phyloP scores from a whole-genome alignment of 2,888 invertebrate genomes.

The Drepanosiphum platanoidis region DNA sequence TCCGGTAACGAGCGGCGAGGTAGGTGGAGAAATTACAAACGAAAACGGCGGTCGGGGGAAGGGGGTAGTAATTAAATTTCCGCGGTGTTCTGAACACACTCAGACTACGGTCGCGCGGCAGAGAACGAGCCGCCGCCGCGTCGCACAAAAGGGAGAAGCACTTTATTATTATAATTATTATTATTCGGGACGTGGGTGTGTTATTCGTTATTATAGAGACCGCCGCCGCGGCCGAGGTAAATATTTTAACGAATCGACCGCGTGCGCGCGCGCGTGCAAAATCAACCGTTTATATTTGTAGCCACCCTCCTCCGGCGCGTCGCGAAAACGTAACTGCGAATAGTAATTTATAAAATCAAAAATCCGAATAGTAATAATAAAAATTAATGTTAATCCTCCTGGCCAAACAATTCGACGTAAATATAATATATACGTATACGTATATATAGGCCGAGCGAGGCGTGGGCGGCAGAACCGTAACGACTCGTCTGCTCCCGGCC shows the following conservation, averaged over 20 bases:
- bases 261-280: background rate
- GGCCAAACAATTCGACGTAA: background rate
- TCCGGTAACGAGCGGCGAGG: background rate
- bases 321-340: too few relatives aligned
- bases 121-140: too few relatives aligned
- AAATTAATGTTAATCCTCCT: background rate
- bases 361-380: too few relatives aligned
- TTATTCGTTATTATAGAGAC: background rate
- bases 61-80: background rate
- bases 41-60: background rate
- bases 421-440: background rate
- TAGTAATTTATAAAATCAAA: too few relatives aligned
- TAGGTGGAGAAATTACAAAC: background rate
- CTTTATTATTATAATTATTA: too few relatives aligned
- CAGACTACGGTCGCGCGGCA: too few relatives aligned
- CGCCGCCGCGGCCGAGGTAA: background rate
- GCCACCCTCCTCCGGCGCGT: too few relatives aligned
- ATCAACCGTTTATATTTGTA: background rate
- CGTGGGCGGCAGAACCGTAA: background rate
- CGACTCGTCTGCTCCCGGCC: too few relatives aligned
- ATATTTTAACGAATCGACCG: background rate
- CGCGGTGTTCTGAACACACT: background rate
- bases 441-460: too few relatives aligned
- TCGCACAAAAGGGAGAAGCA: background rate
- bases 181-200: too few relatives aligned